Percentiles rank a stretch among this genome's conserved stretches.
Evolutionary conservation across 2,113 vertebrate species (phyloP).

Genomic region (Lamprotornis superbus): DNA sequence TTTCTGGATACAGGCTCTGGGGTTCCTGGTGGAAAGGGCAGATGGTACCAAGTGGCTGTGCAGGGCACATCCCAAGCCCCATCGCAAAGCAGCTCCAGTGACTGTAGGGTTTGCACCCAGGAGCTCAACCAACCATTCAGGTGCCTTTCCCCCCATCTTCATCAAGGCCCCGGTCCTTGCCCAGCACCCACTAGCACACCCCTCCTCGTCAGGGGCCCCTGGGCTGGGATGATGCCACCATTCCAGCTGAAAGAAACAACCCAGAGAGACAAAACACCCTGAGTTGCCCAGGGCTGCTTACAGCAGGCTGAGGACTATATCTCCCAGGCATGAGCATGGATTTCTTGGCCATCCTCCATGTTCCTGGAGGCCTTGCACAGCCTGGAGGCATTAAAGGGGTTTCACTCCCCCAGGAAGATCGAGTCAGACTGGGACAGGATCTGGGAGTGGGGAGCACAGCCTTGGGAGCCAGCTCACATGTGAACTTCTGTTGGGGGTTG

Average conservation of each 20-base stretch:
- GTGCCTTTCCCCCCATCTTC: neutral
- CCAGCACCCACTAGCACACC: neutral
- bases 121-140: neutral
- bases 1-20: neutral
- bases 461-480: neutral
- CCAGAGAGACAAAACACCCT: neutral
- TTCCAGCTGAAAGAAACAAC: neutral
- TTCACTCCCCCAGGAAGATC: neutral
- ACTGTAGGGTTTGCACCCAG: neutral
- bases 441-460: fast-evolving
- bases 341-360: neutral
- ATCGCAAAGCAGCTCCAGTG: neutral
- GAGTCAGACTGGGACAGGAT: neutral
- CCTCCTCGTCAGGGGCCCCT: neutral
- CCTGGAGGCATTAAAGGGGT: neutral
- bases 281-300: neutral
- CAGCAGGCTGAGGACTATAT: neutral
- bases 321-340: neutral
- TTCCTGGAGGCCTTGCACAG: neutral
- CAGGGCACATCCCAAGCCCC: neutral
- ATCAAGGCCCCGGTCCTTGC: neutral
- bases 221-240: neutral
- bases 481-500: no score
- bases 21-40: neutral
- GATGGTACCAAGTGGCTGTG: neutral